Conservation (phyloP, 2,888 invertebrate species). For the Sturmia bella region DNA sequence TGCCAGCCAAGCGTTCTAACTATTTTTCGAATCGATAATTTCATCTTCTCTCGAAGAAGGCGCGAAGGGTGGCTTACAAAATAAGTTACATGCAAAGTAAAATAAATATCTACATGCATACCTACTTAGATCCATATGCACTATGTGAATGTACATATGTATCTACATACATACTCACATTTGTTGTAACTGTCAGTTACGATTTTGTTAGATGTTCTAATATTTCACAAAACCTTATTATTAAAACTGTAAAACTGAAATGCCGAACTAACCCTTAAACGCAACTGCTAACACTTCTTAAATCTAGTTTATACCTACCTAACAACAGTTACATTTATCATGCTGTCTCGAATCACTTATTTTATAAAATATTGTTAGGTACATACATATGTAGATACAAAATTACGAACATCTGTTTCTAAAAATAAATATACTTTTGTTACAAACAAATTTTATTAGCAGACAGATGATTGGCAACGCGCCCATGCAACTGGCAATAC, state of each 20-base stretch:
- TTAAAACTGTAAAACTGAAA: too few species aligned
- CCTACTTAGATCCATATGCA: not conserved
- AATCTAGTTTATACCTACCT: too few species aligned
- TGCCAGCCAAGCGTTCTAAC: slow-evolving; percentile 64
- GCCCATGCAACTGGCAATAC: too few species aligned
- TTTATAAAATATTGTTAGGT: not conserved
- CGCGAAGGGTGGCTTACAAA: slow-evolving; percentile 1
- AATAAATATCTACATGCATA: not conserved
- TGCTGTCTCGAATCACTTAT: not conserved
- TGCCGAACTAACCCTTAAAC: too few species aligned
- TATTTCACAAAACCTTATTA: too few species aligned
- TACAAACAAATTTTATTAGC: too few species aligned
- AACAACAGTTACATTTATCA: not conserved
- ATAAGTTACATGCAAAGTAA: not conserved
- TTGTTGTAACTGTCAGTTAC: not conserved
- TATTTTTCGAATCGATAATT: slow-evolving; percentile 65
- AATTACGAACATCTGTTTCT: too few species aligned
- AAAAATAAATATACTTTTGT: too few species aligned
- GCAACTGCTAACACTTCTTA: too few species aligned
- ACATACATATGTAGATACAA: slow-evolving; percentile 14
- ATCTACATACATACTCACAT: slow-evolving; percentile 6
- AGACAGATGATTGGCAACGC: too few species aligned
- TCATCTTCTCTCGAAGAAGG: slow-evolving; percentile 24
- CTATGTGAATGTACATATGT: slow-evolving; percentile 7
- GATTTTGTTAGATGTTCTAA: too few species aligned